Base-by-base conservation (phyloP, 2,888 invertebrate species). In the Ophion ellenae region DNA sequence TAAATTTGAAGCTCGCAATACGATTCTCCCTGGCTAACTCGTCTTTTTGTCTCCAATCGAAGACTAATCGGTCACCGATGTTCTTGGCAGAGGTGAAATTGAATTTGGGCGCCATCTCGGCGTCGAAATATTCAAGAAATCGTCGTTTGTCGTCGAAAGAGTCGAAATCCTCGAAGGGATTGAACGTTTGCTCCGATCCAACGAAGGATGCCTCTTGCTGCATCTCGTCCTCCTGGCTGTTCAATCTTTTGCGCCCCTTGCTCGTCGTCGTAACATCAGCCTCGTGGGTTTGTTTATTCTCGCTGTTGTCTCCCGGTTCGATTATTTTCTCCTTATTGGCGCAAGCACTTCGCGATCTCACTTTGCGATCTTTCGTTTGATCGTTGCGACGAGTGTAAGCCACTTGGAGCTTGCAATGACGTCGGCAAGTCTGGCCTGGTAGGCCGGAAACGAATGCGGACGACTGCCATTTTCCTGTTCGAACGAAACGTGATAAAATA, bases 341-440 rank as follows among this genome's bases (percentile, higher is more conserved):
- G 66, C 20, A 76, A 5, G 64, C 11, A n/a, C 32, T 74, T 32
- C 24, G 36, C 57, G 59, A 57, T 81, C 53, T 73, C 36, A 7
- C 20, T 45, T 77, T 73, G 10, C 32, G 40, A n/a, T 83, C 78
- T 0, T 6, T 64, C 59, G 57, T 61, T 28, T 53, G 67, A 7
- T 87, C 77, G 32, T 86, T 80, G 7, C 57, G n/a, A 40, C 83
- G 24, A 9, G 91, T 95, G 92, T 96, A 96, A 45, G 96, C 96
- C 20, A 96, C 95, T 92, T 96, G 96, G 75, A 96, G 92, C 91
- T 96, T 96, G 90, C 96, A 96, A 70, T 95, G 95, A 80, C 96
- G 94, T 86, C 95, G 95, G 96, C 96, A 96, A 89, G 95, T 95
- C 94, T 95, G 95, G 83, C 90, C 89, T 84, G 94, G 95, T 87